Conservation (phyloP, 2,888 invertebrate species). For the Ochropleura plecta region DNA sequence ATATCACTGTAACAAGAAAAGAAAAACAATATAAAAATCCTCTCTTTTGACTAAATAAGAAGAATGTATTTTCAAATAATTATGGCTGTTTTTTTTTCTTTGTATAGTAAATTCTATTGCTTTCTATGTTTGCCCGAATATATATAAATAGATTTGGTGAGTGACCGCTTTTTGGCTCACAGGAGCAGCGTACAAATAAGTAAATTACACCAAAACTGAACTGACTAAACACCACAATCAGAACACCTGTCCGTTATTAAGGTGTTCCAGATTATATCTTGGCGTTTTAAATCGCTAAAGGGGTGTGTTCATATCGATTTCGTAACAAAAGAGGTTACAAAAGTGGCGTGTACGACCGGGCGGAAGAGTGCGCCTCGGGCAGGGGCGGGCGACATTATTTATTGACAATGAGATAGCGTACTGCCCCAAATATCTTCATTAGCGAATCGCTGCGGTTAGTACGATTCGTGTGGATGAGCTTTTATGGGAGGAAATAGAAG, state of each 20-base stretch:
- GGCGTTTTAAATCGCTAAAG: slow-evolving; percentile 65
- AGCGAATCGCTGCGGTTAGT: slow-evolving; percentile 75
- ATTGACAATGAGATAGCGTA: slow-evolving; percentile 81
- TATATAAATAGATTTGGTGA: background rate
- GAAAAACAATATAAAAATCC: no score
- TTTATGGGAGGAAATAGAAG: slow-evolving; percentile 15
- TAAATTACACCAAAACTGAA: slow-evolving; percentile 47
- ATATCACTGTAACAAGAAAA: no score
- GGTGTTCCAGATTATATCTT: slow-evolving; percentile 65
- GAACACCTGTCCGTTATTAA: slow-evolving; percentile 69
- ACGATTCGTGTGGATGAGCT: slow-evolving; percentile 68
- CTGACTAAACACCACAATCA: slow-evolving; percentile 59
- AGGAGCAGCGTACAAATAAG: slow-evolving; percentile 19
- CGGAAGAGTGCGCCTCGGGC: slow-evolving; percentile 71
- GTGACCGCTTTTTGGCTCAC: background rate
- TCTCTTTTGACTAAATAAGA: background rate
- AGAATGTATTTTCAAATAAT: background rate
- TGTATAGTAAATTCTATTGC: no score
- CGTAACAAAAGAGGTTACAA: slow-evolving; percentile 75
- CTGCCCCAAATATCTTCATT: slow-evolving; percentile 84
- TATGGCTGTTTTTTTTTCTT: no score
- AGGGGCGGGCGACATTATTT: slow-evolving; percentile 77
- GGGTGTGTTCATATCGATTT: slow-evolving; percentile 78
- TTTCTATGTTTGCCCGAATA: no score
- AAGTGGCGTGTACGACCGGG: slow-evolving; percentile 53